phyloP scores from a whole-genome alignment of 1,140 invertebrate genomes.

The Nomia melanderi region DNA sequence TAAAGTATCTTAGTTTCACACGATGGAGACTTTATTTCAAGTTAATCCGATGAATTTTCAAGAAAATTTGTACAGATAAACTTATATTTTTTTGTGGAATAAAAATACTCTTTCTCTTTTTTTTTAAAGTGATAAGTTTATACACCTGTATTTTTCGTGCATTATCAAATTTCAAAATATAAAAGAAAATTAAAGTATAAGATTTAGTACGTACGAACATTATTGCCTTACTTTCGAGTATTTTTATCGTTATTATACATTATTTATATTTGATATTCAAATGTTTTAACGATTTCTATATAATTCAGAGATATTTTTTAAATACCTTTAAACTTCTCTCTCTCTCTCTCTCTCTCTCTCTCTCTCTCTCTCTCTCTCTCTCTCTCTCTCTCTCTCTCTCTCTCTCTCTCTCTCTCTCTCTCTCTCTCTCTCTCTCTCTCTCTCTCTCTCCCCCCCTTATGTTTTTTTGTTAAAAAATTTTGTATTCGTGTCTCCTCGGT shows the following conservation, averaged over 20 bases:
- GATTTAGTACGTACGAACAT: conserved; percentile 42
- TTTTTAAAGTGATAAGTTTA: conserved; percentile 41
- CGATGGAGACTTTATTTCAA: conserved; percentile 18
- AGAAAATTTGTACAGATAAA: conserved; percentile 41
- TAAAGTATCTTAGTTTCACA: conserved; percentile 33
- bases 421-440: background rate
- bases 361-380: background rate
- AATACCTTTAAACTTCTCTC: conserved; percentile 6
- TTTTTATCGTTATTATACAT: conserved; percentile 40
- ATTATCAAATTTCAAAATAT: conserved; percentile 42
- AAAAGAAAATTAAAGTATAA: conserved; percentile 42
- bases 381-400: background rate
- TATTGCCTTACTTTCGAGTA: conserved; percentile 49
- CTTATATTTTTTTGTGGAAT: conserved; percentile 42
- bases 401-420: background rate
- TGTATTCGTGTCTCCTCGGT: background rate
- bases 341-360: background rate
- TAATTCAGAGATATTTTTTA: conserved; percentile 26
- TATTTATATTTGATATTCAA: conserved; percentile 50
- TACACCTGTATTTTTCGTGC: conserved; percentile 45
- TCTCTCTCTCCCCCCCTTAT: background rate
- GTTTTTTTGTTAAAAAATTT: conserved; percentile 18
- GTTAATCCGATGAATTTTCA: conserved; percentile 20
- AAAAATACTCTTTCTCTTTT: conserved; percentile 34
- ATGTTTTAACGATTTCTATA: conserved; percentile 31